These are phyloP conservation scores for Oedothorax gibbosus DNA, from an alignment of 1,140 invertebrate species.

Conservation along the genomic window DNA sequence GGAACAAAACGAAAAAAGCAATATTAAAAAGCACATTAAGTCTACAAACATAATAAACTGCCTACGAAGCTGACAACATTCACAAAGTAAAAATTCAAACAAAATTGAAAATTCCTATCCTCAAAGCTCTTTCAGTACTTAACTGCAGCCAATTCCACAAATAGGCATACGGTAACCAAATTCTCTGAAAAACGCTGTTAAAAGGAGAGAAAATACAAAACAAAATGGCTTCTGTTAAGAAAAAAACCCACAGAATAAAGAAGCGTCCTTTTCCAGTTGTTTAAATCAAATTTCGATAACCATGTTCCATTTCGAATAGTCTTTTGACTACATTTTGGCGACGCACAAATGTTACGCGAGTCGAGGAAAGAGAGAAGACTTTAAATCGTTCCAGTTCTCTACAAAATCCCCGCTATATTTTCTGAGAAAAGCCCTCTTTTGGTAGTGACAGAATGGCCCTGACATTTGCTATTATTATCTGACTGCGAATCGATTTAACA, in stretches of 20 bases:
- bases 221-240: not conserved
- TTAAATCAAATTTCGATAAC: conserved; percentile 47
- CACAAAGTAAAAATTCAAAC: too few relatives aligned
- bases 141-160: too few relatives aligned
- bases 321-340: conserved; percentile 25
- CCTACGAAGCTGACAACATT: too few relatives aligned
- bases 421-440: conserved; percentile 9
- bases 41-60: too few relatives aligned
- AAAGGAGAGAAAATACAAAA: not conserved
- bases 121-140: too few relatives aligned
- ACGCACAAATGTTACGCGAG: conserved; percentile 32
- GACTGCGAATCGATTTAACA: conserved; percentile 21
- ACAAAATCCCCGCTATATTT: conserved; percentile 6
- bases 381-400: conserved; percentile 16
- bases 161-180: too few relatives aligned
- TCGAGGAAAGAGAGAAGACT: not conserved
- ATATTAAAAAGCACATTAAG: too few relatives aligned
- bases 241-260: not conserved
- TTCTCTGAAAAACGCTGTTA: too few relatives aligned
- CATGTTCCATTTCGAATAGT: conserved; percentile 28
- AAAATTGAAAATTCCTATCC: too few relatives aligned
- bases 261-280: conserved; percentile 20
- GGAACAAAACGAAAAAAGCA: too few relatives aligned
- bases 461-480: conserved; percentile 50
- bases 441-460: conserved; percentile 6